Conservation (phyloP, 2,888 invertebrate species). For the Sipha maydis region DNA sequence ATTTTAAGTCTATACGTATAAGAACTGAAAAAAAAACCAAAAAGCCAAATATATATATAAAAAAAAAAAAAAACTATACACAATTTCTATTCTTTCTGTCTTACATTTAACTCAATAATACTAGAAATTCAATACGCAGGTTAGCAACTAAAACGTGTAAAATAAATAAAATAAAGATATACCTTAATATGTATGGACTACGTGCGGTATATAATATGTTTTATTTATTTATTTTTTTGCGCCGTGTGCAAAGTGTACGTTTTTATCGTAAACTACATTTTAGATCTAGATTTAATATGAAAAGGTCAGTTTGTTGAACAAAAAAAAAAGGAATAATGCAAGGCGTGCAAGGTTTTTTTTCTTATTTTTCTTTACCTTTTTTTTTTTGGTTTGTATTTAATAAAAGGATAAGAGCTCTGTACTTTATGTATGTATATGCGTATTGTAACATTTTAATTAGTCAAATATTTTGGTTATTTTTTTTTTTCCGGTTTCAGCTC, state of each 20-base stretch:
- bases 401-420: background rate
- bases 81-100: background rate
- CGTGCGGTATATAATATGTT: background rate
- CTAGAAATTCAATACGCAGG: constrained; percentile 8
- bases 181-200: background rate
- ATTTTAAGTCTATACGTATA: background rate
- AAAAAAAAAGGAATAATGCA: background rate
- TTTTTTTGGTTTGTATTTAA: background rate
- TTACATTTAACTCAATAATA: background rate
- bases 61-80: background rate
- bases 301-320: constrained; percentile 21
- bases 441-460: constrained; percentile 45
- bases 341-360: background rate
- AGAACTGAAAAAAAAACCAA: background rate
- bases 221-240: background rate
- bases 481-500: background rate
- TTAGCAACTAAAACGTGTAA: background rate
- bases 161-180: background rate
- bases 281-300: constrained; percentile 6
- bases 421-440: background rate
- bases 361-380: background rate
- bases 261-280: constrained; percentile 29
- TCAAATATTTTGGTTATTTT: constrained; percentile 19
- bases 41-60: too few species aligned
- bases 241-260: too few species aligned